These are phyloP conservation scores for Apodemus agrarius DNA, from an alignment of 2,797 vertebrate species.

Conservation along the genomic window DNA sequence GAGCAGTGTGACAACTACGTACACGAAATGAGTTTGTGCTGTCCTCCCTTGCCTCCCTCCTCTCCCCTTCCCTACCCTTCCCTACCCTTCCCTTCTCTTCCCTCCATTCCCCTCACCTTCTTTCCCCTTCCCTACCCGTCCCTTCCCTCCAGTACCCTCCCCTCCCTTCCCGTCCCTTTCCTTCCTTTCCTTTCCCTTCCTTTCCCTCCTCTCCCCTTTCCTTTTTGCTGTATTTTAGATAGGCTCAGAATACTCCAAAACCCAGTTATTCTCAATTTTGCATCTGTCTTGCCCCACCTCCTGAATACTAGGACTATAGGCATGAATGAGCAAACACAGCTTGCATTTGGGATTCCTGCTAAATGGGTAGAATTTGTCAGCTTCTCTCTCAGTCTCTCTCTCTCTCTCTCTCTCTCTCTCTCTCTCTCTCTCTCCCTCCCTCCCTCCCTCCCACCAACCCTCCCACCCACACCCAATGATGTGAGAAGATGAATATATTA, in stretches of 20 bases:
- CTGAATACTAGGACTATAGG: not conserved
- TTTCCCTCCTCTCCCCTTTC: too few relatives aligned
- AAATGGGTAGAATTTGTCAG: not conserved
- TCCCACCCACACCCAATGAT: not conserved
- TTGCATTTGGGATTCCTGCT: not conserved
- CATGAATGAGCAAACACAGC: not conserved
- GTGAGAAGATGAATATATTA: not conserved
- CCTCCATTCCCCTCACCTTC: rapidly evolving
- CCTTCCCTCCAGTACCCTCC: too few relatives aligned
- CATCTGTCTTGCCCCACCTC: not conserved
- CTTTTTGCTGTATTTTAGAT: not conserved
- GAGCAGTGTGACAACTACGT: not conserved
- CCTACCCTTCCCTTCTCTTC: too few relatives aligned
- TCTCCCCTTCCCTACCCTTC: too few relatives aligned
- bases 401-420: too few relatives aligned
- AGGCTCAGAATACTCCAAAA: not conserved
- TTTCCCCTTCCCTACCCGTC: rapidly evolving
- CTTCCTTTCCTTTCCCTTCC: too few relatives aligned
- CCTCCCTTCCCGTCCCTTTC: rapidly evolving
- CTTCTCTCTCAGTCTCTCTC: not conserved
- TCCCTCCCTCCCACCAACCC: too few relatives aligned
- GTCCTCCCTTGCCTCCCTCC: too few relatives aligned
- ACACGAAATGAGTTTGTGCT: not conserved
- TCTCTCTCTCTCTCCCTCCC: not conserved
- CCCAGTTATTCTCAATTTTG: not conserved